A percentile compares a stretch with the other conserved stretches of the same genome.
Conservation (phyloP, 2,113 vertebrate species). For the Brachyistius frenatus region DNA sequence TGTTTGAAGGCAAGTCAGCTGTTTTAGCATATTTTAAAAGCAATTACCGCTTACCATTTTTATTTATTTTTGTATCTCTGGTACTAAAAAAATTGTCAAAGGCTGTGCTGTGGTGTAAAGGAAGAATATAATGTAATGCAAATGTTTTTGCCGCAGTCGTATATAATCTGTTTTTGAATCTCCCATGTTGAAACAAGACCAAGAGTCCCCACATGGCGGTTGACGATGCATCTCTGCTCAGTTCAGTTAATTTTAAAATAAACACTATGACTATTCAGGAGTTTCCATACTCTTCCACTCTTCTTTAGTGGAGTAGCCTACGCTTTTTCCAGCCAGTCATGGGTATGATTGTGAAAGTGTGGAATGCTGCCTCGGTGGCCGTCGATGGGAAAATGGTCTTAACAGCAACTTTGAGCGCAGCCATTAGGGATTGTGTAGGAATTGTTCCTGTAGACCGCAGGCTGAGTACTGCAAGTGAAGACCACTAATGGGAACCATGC, state of each 20-base stretch:
- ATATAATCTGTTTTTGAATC: constrained; percentile 18
- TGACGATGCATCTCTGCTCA: constrained; percentile 2
- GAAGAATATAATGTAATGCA: background rate
- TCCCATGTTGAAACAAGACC: constrained; percentile 13
- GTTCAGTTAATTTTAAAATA: constrained; percentile 5
- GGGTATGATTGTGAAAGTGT: constrained; percentile 57
- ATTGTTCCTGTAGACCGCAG: constrained; percentile 73
- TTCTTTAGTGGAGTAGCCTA: constrained; percentile 29
- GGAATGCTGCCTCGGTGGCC: constrained; percentile 63
- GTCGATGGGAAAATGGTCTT: constrained; percentile 53
- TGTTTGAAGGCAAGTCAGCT: constrained; percentile 40
- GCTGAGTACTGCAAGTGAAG: constrained; percentile 59
- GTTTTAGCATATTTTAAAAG: constrained; percentile 46
- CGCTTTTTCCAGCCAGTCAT: constrained; percentile 59
- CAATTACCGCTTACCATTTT: constrained; percentile 4
- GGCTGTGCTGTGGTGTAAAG: background rate
- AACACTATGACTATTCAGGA: background rate
- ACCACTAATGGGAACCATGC: constrained; percentile 81
- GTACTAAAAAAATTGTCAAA: constrained; percentile 1
- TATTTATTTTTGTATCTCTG: background rate
- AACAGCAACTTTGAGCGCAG: constrained; percentile 60
- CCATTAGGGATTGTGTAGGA: constrained; percentile 68
- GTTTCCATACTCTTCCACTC: constrained; percentile 38
- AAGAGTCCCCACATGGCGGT: background rate
- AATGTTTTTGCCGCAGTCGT: constrained; percentile 1